These are phyloP conservation scores for Dasysyrphus albostriatus DNA, from an alignment of 2,888 invertebrate species.

Conservation along the genomic window DNA sequence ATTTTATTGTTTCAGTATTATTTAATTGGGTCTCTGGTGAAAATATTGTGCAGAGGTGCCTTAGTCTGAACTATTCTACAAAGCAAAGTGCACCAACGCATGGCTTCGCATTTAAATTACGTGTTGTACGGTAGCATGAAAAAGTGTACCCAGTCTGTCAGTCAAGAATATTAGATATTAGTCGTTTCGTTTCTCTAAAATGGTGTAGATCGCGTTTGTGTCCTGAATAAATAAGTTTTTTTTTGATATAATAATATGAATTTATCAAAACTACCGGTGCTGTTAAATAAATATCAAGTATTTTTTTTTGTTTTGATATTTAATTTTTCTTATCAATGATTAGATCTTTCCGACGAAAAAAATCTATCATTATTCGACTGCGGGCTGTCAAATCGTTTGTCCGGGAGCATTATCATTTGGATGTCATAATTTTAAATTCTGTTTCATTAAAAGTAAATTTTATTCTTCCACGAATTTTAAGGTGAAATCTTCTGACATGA, in stretches of 20 bases:
- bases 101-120: constrained; percentile 38
- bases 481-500: background rate
- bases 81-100: constrained; percentile 47
- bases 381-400: background rate
- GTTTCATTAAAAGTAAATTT: background rate
- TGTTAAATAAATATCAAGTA: constrained; percentile 3
- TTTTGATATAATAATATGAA: background rate
- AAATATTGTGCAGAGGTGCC: too few species aligned
- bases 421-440: background rate
- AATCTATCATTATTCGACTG: background rate
- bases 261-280: background rate
- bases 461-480: background rate
- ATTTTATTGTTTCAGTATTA: too few species aligned
- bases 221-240: background rate
- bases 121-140: constrained; percentile 55
- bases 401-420: background rate
- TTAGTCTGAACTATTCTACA: too few species aligned
- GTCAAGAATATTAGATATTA: constrained; percentile 5
- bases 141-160: constrained; percentile 57
- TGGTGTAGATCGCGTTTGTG: constrained; percentile 48
- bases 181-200: constrained; percentile 38
- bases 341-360: background rate
- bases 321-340: background rate
- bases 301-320: background rate
- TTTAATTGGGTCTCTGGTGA: too few species aligned